Conservation (phyloP, 2,797 vertebrate species). For the Eutrigla gurnardus region DNA sequence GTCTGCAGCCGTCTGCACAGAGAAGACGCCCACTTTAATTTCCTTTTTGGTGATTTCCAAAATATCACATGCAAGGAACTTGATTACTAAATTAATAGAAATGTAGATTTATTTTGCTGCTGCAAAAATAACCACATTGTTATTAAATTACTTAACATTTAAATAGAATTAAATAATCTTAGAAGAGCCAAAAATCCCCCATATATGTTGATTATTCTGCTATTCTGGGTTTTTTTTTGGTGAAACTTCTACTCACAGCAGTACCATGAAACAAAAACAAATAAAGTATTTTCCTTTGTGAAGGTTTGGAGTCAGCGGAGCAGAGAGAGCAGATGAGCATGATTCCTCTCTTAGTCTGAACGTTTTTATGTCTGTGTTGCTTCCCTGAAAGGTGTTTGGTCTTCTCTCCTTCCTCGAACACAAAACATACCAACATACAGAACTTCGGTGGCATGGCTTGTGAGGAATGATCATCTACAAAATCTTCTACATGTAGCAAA, state of each 20-base stretch:
- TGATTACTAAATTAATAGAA: background rate
- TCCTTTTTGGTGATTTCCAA: slow-evolving; percentile 33
- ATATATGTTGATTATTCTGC: background rate
- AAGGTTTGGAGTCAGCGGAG: slow-evolving; percentile 51
- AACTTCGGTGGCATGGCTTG: background rate
- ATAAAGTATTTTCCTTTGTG: background rate
- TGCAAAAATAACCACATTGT: background rate
- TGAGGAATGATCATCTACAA: background rate
- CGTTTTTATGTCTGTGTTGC: slow-evolving; percentile 36
- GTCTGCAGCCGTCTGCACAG: background rate
- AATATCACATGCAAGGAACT: slow-evolving; percentile 29
- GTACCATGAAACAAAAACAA: slow-evolving; percentile 3
- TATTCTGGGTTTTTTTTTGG: background rate
- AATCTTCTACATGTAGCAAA: too few species aligned
- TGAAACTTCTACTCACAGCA: background rate
- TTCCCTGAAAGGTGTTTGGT: slow-evolving; percentile 52
- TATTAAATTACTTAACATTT: too few species aligned
- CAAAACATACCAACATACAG: background rate
- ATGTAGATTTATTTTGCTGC: background rate
- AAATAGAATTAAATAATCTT: too few species aligned
- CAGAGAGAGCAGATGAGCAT: slow-evolving; percentile 69
- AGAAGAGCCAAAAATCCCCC: background rate
- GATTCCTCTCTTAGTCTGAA: slow-evolving; percentile 63
- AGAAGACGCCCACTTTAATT: slow-evolving; percentile 43
- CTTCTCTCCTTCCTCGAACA: slow-evolving; percentile 48